phyloP scores from a whole-genome alignment of 1,140 invertebrate species.

The Brachionus paranguensis region DNA sequence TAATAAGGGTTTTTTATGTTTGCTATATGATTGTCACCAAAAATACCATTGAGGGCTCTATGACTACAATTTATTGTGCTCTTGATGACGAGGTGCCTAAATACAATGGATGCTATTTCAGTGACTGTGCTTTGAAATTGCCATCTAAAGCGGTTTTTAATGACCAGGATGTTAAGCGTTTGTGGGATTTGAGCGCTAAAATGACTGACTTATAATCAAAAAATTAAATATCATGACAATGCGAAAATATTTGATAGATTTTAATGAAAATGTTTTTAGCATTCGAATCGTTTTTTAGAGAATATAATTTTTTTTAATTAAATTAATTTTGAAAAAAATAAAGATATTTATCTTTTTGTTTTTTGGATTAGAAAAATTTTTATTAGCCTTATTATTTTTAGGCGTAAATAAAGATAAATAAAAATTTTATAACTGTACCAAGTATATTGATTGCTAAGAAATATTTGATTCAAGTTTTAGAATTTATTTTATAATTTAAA shows the following conservation, averaged over 20 bases:
- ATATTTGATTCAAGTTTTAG: too few species aligned
- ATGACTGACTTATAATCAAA: not conserved
- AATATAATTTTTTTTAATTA: not conserved
- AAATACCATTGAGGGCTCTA: slow-evolving; percentile 54
- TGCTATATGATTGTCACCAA: slow-evolving; percentile 49
- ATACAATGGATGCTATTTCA: slow-evolving; percentile 60
- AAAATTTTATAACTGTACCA: too few species aligned
- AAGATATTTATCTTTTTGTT: not conserved
- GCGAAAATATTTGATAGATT: not conserved
- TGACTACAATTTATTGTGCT: slow-evolving; percentile 54
- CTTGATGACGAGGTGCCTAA: slow-evolving; percentile 66
- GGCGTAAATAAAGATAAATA: too few species aligned
- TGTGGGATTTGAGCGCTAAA: slow-evolving; percentile 10
- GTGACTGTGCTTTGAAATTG: not conserved
- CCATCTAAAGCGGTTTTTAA: not conserved
- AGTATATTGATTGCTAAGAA: too few species aligned
- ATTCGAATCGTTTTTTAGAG: not conserved
- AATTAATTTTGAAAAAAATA: not conserved
- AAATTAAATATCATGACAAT: not conserved
- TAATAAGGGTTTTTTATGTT: slow-evolving; percentile 34
- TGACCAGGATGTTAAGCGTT: not conserved
- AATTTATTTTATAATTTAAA: too few species aligned
- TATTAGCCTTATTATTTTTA: too few species aligned
- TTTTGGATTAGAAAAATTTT: not conserved
- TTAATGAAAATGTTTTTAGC: not conserved